A percentile compares a stretch with the other conserved stretches of the same genome.
phyloP scores from a whole-genome alignment of 2,888 invertebrate genomes.

The Phrixothrix hirtus region DNA sequence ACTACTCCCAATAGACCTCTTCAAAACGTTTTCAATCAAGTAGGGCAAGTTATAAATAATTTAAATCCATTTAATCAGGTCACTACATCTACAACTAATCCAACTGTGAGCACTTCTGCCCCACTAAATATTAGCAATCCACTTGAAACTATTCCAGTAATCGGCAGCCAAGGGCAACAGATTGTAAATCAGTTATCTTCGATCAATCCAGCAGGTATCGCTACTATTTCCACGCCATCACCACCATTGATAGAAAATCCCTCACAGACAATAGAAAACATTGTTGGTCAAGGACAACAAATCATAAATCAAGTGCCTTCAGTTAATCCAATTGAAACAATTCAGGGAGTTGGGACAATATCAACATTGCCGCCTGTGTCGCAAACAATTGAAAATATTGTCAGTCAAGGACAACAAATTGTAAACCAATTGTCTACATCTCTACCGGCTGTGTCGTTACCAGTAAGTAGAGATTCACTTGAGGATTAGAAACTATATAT shows the following conservation, averaged over 20 bases:
- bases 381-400: too few species aligned
- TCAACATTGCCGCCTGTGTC: too few species aligned
- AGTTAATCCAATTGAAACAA: slow-evolving; percentile 10
- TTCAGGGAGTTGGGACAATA: slow-evolving; percentile 10
- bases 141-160: slow-evolving; percentile 2
- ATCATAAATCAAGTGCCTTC: too few species aligned
- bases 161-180: slow-evolving; percentile 14
- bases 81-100: background rate
- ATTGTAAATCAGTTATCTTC: slow-evolving; percentile 6
- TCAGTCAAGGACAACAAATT: slow-evolving; percentile 3
- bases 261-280: too few species aligned
- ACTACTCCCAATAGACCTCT: slow-evolving; percentile 11
- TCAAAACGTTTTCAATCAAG: slow-evolving; percentile 26
- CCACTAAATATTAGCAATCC: background rate
- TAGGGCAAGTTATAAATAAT: slow-evolving; percentile 15
- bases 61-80: slow-evolving; percentile 12
- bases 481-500: too few species aligned
- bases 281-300: too few species aligned
- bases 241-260: too few species aligned
- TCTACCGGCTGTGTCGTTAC: too few species aligned
- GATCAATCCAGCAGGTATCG: background rate
- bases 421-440: too few species aligned
- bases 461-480: too few species aligned
- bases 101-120: background rate
- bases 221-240: background rate